Percentiles rank a stretch among this genome's conserved stretches.
Evolutionary conservation across 2,113 vertebrate genomes (phyloP).

Genomic region (Malaclemys terrapin): DNA sequence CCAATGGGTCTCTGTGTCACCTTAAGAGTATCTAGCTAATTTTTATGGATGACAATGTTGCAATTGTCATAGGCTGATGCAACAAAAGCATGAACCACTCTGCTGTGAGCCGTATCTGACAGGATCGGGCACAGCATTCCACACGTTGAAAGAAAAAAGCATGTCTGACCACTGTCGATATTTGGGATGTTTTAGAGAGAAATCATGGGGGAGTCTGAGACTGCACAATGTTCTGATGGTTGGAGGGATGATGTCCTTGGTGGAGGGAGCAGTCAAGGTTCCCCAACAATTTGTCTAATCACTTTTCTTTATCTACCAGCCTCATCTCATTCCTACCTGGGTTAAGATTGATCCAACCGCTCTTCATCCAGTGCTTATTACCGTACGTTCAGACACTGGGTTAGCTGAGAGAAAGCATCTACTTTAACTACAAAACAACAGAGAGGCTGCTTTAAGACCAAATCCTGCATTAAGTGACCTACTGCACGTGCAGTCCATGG

Average conservation of each 20-base stretch:
- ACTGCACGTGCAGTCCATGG: neutral
- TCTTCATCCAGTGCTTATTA: neutral
- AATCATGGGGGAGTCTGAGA: neutral
- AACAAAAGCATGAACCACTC: neutral
- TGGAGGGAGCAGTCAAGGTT: neutral
- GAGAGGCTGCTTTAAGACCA: neutral
- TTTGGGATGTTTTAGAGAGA: neutral
- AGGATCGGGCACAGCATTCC: fast-evolving
- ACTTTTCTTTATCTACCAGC: fast-evolving
- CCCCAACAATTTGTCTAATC: neutral
- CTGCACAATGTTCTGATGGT: neutral
- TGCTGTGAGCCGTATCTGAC: neutral
- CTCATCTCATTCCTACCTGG: fast-evolving
- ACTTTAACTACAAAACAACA: neutral
- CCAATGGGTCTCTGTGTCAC: neutral
- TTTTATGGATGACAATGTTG: fast-evolving
- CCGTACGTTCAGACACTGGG: neutral
- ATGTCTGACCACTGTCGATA: fast-evolving
- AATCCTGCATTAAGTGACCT: neutral
- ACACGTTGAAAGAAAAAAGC: fast-evolving
- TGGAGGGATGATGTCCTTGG: neutral
- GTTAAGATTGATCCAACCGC: neutral
- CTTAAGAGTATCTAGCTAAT: neutral
- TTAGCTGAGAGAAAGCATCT: neutral
- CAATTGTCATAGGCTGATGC: neutral